A percentile compares a stretch with the other conserved stretches of the same genome.
phyloP scores from a whole-genome alignment of 1,140 invertebrate genomes.

The Drosophila nikananu region DNA sequence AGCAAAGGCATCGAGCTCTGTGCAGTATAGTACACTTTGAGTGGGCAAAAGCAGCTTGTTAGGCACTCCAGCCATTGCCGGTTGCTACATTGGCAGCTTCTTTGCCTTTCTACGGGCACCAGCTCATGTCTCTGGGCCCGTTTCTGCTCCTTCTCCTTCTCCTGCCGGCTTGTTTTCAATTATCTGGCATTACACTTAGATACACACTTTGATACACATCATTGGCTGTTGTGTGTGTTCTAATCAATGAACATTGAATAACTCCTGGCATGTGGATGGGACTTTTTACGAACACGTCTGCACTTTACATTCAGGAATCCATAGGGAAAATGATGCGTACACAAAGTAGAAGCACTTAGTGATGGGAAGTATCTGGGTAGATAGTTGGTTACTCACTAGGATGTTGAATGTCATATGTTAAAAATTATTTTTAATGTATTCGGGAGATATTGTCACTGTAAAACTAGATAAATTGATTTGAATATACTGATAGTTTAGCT shows the following conservation, averaged over 20 bases:
- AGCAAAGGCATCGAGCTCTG: conserved; percentile 12
- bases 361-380: background rate
- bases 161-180: conserved; percentile 63
- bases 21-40: conserved; percentile 17
- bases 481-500: background rate
- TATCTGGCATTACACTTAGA: conserved; percentile 58
- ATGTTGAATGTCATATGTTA: background rate
- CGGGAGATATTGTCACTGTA: background rate
- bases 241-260: conserved; percentile 72
- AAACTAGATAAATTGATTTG: background rate
- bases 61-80: conserved; percentile 21
- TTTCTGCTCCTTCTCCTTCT: background rate
- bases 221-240: conserved; percentile 25
- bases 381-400: too few relatives aligned
- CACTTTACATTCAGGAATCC: conserved; percentile 33
- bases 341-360: conserved; percentile 7
- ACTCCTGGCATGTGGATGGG: conserved; percentile 46
- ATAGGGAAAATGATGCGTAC: background rate
- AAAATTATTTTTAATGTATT: background rate
- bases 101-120: conserved; percentile 37
- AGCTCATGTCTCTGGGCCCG: background rate
- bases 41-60: conserved; percentile 7
- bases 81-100: conserved; percentile 40
- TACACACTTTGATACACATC: conserved; percentile 34
- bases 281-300: conserved; percentile 50